phyloP scores from a whole-genome alignment of 2,888 invertebrate species.

The Rhagium mordax region DNA sequence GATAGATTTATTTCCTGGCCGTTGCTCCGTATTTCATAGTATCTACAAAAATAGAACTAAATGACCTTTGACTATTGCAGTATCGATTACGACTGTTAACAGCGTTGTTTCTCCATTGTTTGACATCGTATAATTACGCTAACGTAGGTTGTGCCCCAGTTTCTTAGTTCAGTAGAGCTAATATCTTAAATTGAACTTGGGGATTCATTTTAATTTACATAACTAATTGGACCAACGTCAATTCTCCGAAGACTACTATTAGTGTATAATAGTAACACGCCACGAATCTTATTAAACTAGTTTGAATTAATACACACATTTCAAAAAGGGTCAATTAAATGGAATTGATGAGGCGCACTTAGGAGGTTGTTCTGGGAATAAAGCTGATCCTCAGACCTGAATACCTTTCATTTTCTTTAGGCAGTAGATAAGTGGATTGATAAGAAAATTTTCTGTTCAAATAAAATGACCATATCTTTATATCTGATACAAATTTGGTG shows the following conservation, averaged over 20 bases:
- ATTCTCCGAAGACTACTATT: slow-evolving; percentile 21
- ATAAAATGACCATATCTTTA: too few species aligned
- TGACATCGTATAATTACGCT: background rate
- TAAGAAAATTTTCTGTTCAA: too few species aligned
- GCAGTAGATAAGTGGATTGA: too few species aligned
- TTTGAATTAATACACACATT: background rate
- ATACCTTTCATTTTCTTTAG: too few species aligned
- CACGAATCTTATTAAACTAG: background rate
- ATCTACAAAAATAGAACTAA: background rate
- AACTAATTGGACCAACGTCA: slow-evolving; percentile 14
- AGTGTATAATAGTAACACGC: slow-evolving; percentile 4
- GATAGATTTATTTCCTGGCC: background rate
- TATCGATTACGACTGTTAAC: background rate
- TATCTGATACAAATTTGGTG: too few species aligned
- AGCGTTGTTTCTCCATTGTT: background rate
- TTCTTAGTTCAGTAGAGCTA: slow-evolving; percentile 1
- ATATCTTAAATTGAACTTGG: slow-evolving; percentile 16
- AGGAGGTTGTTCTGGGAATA: background rate
- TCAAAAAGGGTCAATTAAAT: background rate
- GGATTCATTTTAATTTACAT: slow-evolving; percentile 18
- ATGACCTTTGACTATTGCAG: background rate
- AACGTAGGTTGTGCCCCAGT: background rate
- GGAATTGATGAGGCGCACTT: background rate
- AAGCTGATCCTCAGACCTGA: background rate
- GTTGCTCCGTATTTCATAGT: background rate